Evolutionary conservation across 2,888 invertebrate genomes (phyloP), one percentile per base, ranked within the genome.

Genomic region (Taphrorychus bicolor): DNA sequence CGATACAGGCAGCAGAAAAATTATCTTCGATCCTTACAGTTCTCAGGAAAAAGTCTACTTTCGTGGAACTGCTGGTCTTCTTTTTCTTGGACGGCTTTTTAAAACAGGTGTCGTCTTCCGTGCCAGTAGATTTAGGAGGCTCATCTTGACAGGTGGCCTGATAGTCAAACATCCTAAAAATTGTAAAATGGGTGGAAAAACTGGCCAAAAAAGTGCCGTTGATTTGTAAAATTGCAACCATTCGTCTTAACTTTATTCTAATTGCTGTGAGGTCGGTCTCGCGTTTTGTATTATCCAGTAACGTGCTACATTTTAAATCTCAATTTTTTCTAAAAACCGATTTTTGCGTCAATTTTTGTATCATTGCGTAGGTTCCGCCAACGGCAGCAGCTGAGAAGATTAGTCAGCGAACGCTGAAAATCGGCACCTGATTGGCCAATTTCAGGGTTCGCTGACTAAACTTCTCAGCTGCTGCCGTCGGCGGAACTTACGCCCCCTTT

Each of bases 131-230:
- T 59, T 69, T 53, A 14, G 76, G 75, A 5, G 77, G 76, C 16
- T 76, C 76, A 58, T 86, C 86, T 71, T 91, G 87, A 80, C 95
- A 96, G 17, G 95, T 93, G 0, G 92, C 94, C 82, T 96, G 96
- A 79, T 95, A 96, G 81, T 96, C 95, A 72, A 90, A 90, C 60
- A 95, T 87, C 66, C 88, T 14, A 45, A 32, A 32, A 32, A 2
- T 17, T 1, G 11, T 4, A 2, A 7, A 2, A 45, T 7, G 14
- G 5, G 7, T 16, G 45, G n/a, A 45, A 45, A 32, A 32, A 32
- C 3, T 17, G 1, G 11, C 16, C 2, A 7, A 2, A 45, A 2
- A 45, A n/a, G 7, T 16, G 45, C 14, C 1, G 9, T 32, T 56
- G 66, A 66, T 71, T 72, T 9, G 94, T 88, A 61, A 87, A 85